A percentile compares a stretch with the other conserved stretches of the same genome.
Evolutionary conservation across 2,113 vertebrate genomes (phyloP).

Genomic region (Halichoerus grypus): DNA sequence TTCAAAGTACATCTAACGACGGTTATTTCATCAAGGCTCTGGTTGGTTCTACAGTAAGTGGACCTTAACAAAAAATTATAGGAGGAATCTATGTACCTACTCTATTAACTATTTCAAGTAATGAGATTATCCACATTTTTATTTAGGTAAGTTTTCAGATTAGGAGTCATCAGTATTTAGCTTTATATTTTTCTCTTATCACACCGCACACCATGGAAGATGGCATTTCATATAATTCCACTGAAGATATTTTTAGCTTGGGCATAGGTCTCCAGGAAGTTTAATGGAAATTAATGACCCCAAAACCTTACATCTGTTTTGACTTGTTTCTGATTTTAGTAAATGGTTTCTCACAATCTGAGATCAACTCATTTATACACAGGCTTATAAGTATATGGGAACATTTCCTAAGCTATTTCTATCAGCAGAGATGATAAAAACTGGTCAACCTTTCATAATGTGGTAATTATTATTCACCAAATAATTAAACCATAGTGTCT

Average conservation of each 20-base stretch:
- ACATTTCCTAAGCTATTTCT: conserved; percentile 52
- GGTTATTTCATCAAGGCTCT: background rate
- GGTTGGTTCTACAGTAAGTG: background rate
- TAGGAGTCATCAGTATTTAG: background rate
- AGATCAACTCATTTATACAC: conserved; percentile 58
- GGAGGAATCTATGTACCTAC: background rate
- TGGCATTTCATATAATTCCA: background rate
- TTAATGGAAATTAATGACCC: conserved; percentile 66
- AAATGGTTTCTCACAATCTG: conserved; percentile 62
- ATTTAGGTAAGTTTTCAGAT: conserved; percentile 13
- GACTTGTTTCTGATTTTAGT: conserved; percentile 68
- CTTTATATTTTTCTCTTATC: background rate
- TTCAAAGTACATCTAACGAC: conserved; percentile 50
- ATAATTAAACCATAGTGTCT: conserved; percentile 70
- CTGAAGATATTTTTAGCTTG: conserved; percentile 57
- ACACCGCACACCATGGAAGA: background rate
- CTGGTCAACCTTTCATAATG: conserved; percentile 73
- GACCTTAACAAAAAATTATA: conserved; percentile 12
- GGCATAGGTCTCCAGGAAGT: conserved; percentile 20
- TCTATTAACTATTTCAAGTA: background rate
- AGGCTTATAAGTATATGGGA: conserved; percentile 9
- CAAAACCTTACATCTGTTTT: conserved; percentile 71
- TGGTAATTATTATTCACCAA: conserved; percentile 71
- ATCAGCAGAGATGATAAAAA: conserved; percentile 59
- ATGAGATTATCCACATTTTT: conserved; percentile 7